Base-by-base conservation (phyloP, 2,797 vertebrate species). In the Nasua narica region DNA sequence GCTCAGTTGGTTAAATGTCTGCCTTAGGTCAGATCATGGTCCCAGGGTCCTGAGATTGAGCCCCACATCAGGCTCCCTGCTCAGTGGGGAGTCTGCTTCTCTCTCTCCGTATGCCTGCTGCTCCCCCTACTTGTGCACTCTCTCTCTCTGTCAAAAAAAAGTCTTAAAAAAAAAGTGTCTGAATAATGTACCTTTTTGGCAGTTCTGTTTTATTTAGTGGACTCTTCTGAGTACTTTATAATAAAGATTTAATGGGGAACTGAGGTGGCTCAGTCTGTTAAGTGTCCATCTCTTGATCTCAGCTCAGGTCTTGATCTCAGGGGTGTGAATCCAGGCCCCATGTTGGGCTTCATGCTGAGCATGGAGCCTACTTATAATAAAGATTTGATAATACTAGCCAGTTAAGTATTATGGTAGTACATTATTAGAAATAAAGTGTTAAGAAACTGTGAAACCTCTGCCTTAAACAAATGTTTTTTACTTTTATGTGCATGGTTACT, bases 371-470 rank as follows among this genome's bases (percentile, higher is more conserved):
- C 14, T 32, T n/a, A 14, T 2, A 65, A 18, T n/a, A 35, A 67
- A 74, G 40, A 74, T 74, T 29, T 74, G 25, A 50, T 25, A 70
- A 74, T 29, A 84, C 25, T 54, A 79, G 82, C 65, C 15, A 43
- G 21, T 88, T 82, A 82, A 62, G 27, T 72, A 35, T 74, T 74
- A 46, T 9, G 19, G 23, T 82, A 96, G 48, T 92, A 46, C 21
- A n/a, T 90, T 65, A 77, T 95, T 96, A 86, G 52, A 91, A 95
- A 79, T 76, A 32, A 94, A 25, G 52, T 85, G n/a, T 95, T 90
- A 74, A 46, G 67, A 90, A 79, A 84, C n/a, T 46, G 14, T 87
- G 69, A 96, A 91, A 84, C 19, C 27, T 87, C 40, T 93, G 69
- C 48, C n/a, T 95, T 95, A 46, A 76, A 72, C 3, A 89, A 37